Conservation (phyloP, 2,113 vertebrate genomes). For the Uropsilus gracilis region DNA sequence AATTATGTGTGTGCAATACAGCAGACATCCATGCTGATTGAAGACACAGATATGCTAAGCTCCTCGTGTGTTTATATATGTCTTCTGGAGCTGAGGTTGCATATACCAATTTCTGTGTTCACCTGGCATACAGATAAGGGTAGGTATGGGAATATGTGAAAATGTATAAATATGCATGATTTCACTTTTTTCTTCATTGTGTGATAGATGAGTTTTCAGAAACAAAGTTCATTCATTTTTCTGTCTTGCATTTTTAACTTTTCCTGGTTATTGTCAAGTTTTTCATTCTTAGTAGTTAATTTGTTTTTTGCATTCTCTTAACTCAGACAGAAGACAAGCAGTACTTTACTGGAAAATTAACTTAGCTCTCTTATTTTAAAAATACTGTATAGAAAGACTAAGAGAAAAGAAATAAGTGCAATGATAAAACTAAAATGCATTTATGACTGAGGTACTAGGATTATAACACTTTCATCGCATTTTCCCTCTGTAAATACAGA, state of each 20-base stretch:
- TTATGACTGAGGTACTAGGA: neutral
- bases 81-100: neutral
- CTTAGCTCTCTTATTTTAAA: neutral
- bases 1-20: neutral
- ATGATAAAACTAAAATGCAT: neutral
- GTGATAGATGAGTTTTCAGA: neutral
- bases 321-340: neutral
- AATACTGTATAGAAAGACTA: neutral
- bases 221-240: neutral
- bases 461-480: neutral
- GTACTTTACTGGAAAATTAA: neutral
- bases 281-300: neutral
- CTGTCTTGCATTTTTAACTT: constrained; percentile 20
- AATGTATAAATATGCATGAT: constrained; percentile 57
- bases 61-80: neutral
- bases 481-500: neutral
- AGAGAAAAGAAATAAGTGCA: neutral
- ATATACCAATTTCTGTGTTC: neutral
- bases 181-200: constrained; percentile 47
- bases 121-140: neutral
- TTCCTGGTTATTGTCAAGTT: neutral
- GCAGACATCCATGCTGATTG: neutral
- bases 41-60: neutral
- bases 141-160: neutral
- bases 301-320: neutral